phyloP scores from a whole-genome alignment of 2,113 vertebrate genomes.

The Rhabdornis inornatus region DNA sequence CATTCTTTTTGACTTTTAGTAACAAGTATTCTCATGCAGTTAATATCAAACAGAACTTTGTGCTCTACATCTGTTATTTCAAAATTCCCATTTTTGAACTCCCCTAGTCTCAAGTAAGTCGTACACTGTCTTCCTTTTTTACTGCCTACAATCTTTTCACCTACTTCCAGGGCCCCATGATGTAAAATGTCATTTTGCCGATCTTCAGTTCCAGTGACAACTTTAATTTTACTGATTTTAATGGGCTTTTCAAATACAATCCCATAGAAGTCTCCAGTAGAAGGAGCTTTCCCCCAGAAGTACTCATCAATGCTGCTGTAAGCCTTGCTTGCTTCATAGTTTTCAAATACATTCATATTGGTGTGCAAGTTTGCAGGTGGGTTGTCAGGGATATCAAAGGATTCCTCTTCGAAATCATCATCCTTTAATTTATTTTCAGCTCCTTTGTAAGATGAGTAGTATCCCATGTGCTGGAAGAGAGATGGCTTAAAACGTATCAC shows the following conservation, averaged over 20 bases:
- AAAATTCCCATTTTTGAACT: slow-evolving; percentile 93
- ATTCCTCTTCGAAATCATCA: slow-evolving; percentile 97
- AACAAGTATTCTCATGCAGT: slow-evolving; percentile 91
- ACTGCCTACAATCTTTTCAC: slow-evolving; percentile 80
- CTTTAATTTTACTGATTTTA: slow-evolving; percentile 92
- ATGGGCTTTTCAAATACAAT: slow-evolving; percentile 89
- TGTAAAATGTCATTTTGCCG: slow-evolving; percentile 93
- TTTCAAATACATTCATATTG: slow-evolving; percentile 97
- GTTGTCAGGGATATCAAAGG: slow-evolving; percentile 94
- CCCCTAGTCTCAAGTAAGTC: slow-evolving; percentile 88
- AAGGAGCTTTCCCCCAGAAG: slow-evolving; percentile 95
- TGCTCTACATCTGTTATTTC: slow-evolving; percentile 90
- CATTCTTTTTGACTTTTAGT: slow-evolving; percentile 95
- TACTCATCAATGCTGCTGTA: slow-evolving; percentile 95
- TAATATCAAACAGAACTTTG: slow-evolving; percentile 92
- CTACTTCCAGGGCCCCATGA: slow-evolving; percentile 92
- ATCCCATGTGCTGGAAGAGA: slow-evolving; percentile 98
- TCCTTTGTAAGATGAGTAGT: slow-evolving; percentile 96
- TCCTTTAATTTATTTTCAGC: slow-evolving; percentile 97
- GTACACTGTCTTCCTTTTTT: slow-evolving; percentile 88
- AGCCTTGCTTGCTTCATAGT: slow-evolving; percentile 91
- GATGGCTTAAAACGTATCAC: slow-evolving; percentile 95
- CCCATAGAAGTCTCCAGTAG: slow-evolving; percentile 88
- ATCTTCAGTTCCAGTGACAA: slow-evolving; percentile 92
- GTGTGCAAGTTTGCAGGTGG: slow-evolving; percentile 90